Evolutionary conservation across 1,140 invertebrate genomes (phyloP), one percentile per base, ranked within the genome.

Genomic region (Periplaneta americana): DNA sequence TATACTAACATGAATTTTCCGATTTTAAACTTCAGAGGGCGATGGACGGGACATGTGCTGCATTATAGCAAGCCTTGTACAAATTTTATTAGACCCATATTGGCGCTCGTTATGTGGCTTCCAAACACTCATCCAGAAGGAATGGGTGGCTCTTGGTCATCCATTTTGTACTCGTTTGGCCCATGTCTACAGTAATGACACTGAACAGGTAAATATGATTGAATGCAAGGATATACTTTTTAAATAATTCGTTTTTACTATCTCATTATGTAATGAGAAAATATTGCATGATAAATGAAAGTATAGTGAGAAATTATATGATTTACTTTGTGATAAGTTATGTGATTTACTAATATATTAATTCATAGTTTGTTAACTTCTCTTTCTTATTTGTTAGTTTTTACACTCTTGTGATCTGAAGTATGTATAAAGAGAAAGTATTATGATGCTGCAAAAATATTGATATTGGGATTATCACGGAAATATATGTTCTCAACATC

Each of bases 131-230:
- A 89, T 99, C 31, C 97, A 98, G 88, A 97, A 98, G 88, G 97
- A 99, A 86, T 99, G 97, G 97, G 90, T 99, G 1, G 94, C 95
- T 15, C 90, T 98, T 82, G 97, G 97, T 33, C 96, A 98, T 89
- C 96, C 95, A 0, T 98, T 98, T 88, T 92, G 91, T 85, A 91
- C 92, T 83, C 89, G 95, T 78, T 87, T 95, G 75, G 93, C 92
- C 4, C 92, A 95, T 83, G 89, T 82, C 6, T 34, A 31, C 75
- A 74, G 66, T 22, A 11, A 33, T 8, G 84, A 87, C 76, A 83
- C 82, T 76, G 85, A 88, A 83, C 86, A 87, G 86, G 87, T 88
- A 84, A 82, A 82, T 74, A 28, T 34, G 18, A 78, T 18, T 13
- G 75, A 33, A 18, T 74, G n/a, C 17, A 17, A 32, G 13, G 66